phyloP scores from a whole-genome alignment of 2,888 invertebrate genomes.

The Troides helena region DNA sequence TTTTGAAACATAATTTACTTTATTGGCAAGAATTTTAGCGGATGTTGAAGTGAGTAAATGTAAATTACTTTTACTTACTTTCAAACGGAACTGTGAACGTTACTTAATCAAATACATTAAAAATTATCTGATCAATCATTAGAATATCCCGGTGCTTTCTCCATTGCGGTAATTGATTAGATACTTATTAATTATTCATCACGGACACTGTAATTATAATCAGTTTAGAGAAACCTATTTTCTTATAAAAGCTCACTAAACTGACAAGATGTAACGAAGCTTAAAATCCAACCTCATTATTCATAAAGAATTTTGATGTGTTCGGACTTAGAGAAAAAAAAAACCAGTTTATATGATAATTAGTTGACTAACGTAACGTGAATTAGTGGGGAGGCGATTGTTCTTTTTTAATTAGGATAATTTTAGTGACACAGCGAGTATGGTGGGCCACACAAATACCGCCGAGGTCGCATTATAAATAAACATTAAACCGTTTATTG shows the following conservation, averaged over 20 bases:
- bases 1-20: too few relatives aligned
- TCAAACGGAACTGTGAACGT: not conserved
- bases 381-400: constrained; percentile 57
- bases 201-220: constrained; percentile 47
- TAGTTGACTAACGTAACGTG: constrained; percentile 42
- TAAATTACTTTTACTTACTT: too few relatives aligned
- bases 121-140: not conserved
- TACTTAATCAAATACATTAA: not conserved
- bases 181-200: constrained; percentile 44
- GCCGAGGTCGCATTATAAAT: constrained; percentile 23
- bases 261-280: constrained; percentile 68
- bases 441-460: constrained; percentile 23
- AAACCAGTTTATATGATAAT: constrained; percentile 67
- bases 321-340: constrained; percentile 56
- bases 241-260: constrained; percentile 52
- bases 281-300: constrained; percentile 70
- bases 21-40: too few relatives aligned
- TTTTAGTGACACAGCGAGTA: constrained; percentile 32
- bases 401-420: constrained; percentile 42
- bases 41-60: too few relatives aligned
- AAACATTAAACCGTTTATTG: constrained; percentile 18
- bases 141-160: not conserved
- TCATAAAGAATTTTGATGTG: constrained; percentile 67
- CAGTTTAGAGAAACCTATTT: constrained; percentile 48
- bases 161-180: constrained; percentile 34